Evolutionary conservation across 2,113 vertebrate species (phyloP), one percentile per base, ranked within the genome.

Genomic region (Acanthochromis polyacanthus): DNA sequence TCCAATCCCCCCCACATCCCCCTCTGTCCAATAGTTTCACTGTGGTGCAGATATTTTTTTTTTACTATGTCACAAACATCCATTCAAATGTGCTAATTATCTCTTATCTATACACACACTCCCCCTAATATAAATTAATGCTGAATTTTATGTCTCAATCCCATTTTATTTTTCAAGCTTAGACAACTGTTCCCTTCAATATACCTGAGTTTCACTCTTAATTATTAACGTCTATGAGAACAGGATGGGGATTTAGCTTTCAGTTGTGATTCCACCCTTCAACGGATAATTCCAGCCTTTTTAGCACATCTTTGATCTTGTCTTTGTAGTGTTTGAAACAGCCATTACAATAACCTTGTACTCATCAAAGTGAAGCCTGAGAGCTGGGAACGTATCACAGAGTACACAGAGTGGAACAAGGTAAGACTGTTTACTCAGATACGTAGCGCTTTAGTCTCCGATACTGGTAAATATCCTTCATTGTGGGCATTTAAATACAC

Each of bases 61-160:
- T 36, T 46, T 36, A 36, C 9, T 20, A 14, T 56, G 52, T 58
- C 23, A 58, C 60, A 64, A 57, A 71, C 22, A 70, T 20, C 43
- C 32, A 1, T 50, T 58, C 4, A 52, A 17, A 75, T 0, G 45
- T 61, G 46, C 32, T 76, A 14, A 66, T 23, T 38, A 48, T 28
- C 48, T 67, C 36, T 53, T 28, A 48, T 56, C 46, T 28, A 66
- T 0, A 53, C 25, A 66, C 4, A 20, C 25, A 40, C 17, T 28
- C 15, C 8, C 4, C 0, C 36, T 36, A 51, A 65, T 36, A 36
- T 36, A 36, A 36, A 36, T 36, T 36, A 36, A 36, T 36, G 32
- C 32, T 36, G 1, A 36, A 36, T 36, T 36, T 36, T 36, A 36
- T 36, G 32, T 36, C 9, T 36, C 32, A 36, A 36, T 36, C 32